Evolutionary conservation across 2,888 invertebrate species (phyloP).

Genomic region (Brachylomia viminalis): DNA sequence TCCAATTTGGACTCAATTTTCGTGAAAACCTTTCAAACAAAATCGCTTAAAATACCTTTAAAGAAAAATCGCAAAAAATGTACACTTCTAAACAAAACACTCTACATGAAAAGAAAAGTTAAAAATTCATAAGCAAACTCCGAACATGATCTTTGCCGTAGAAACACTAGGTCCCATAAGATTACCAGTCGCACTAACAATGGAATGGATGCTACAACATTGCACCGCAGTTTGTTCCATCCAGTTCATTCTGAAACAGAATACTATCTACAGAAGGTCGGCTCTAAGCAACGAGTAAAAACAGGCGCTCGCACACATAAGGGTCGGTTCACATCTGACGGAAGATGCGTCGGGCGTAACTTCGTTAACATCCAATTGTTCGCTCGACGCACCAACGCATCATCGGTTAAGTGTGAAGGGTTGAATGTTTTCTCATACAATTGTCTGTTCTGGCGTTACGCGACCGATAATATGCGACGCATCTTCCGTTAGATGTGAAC

Average conservation of each 20-base stretch:
- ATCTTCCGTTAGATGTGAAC: no score
- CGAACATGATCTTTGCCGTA: neutral
- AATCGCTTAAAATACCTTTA: no score
- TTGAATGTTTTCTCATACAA: no score
- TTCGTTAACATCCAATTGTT: no score
- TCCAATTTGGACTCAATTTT: neutral
- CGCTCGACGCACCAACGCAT: no score
- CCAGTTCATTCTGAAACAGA: neutral
- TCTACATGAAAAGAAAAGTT: neutral
- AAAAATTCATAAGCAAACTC: slow-evolving; percentile 11
- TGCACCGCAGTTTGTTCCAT: slow-evolving; percentile 19
- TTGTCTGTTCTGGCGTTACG: no score
- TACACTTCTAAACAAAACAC: neutral
- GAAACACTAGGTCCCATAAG: slow-evolving; percentile 38
- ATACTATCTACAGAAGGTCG: slow-evolving; percentile 3
- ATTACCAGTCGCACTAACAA: slow-evolving; percentile 46
- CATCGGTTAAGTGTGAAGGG: no score
- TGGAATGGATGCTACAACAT: slow-evolving; percentile 37
- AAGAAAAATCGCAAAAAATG: neutral
- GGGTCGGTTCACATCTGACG: no score
- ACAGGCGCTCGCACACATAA: neutral
- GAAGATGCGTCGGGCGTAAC: no score
- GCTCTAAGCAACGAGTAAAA: neutral
- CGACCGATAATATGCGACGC: no score
- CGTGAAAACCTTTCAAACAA: neutral